These are phyloP conservation scores for Mesitornis unicolor DNA, from an alignment of 2,113 vertebrate species.

Conservation along the genomic window DNA sequence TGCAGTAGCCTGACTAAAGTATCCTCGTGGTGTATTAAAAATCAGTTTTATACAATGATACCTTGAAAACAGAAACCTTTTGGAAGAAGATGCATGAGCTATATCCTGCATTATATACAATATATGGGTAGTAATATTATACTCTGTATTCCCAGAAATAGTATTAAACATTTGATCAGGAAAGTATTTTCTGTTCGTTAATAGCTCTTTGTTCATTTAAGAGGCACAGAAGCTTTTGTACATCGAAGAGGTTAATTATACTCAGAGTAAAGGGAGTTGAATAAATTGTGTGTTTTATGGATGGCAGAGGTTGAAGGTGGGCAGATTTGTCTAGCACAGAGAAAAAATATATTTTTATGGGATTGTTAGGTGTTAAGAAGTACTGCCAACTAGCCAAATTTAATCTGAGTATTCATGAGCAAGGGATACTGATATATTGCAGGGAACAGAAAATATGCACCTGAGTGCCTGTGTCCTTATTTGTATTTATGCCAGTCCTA, in stretches of 20 bases:
- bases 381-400: conserved; percentile 27
- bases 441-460: background rate
- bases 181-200: conserved; percentile 43
- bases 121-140: background rate
- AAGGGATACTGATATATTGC: background rate
- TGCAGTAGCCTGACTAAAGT: background rate
- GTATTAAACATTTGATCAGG: conserved; percentile 21
- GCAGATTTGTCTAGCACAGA: conserved; percentile 39
- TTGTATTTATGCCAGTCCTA: background rate
- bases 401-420: background rate
- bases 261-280: conserved; percentile 47
- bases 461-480: background rate
- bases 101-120: background rate
- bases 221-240: conserved; percentile 29
- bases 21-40: background rate
- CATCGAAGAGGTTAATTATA: conserved; percentile 60
- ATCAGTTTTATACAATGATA: background rate
- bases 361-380: conserved; percentile 23
- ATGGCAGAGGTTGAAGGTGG: conserved; percentile 51
- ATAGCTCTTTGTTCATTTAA: conserved; percentile 43
- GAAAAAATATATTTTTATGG: conserved; percentile 18
- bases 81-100: background rate
- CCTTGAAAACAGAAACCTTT: background rate
- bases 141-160: conserved; percentile 51
- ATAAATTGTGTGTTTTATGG: conserved; percentile 60